Conservation (phyloP, 1,140 invertebrate species). For the Bombus sibiricus region DNA sequence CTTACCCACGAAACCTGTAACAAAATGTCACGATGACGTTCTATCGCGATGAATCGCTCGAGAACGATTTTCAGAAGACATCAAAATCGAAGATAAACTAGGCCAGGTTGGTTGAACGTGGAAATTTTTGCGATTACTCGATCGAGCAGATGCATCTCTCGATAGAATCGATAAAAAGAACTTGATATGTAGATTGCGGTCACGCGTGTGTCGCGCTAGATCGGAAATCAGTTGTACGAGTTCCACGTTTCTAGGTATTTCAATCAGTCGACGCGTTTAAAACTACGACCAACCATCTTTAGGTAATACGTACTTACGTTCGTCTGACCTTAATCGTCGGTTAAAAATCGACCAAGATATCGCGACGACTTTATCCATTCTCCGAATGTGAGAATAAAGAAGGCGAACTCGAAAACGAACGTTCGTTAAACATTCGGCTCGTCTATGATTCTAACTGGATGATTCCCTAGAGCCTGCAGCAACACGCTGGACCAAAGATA, state of each 20-base stretch:
- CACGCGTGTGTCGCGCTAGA: neutral
- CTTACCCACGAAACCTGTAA: conserved; percentile 85
- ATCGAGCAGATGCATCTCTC: neutral
- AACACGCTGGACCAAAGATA: too few species aligned
- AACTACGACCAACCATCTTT: neutral
- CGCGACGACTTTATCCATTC: too few species aligned
- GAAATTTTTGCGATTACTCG: conserved; percentile 19
- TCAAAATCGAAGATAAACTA: neutral
- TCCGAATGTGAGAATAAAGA: too few species aligned
- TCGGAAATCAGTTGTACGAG: neutral
- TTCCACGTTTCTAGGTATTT: neutral
- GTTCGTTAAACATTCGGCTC: too few species aligned
- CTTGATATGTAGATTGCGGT: neutral
- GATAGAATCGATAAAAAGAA: neutral
- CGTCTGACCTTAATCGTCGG: conserved; percentile 27
- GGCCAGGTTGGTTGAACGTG: neutral
- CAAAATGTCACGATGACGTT: neutral
- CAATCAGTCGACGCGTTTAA: neutral
- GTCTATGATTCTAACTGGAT: too few species aligned
- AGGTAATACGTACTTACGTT: too few species aligned
- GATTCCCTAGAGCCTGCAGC: too few species aligned
- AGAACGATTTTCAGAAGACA: neutral
- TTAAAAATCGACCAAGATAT: neutral
- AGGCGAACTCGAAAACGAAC: too few species aligned
- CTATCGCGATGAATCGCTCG: neutral